Base-by-base conservation (phyloP, 2,888 invertebrate species). In the Folsomia candida region DNA sequence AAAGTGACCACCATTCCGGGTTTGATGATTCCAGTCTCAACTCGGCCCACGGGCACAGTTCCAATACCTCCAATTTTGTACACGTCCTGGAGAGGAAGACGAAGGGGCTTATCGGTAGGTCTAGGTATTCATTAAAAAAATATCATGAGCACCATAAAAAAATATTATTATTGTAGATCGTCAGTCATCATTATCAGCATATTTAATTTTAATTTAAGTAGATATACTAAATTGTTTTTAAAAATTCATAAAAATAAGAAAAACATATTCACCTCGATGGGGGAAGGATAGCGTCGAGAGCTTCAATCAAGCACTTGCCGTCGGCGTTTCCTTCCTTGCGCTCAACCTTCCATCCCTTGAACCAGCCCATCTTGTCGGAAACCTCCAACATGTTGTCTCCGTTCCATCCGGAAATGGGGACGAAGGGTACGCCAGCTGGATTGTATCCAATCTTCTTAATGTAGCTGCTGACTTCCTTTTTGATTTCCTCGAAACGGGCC, bases 41-140 rank as follows among this genome's bases (percentile, higher is more conserved):
- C 98, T 88, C 99, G 90, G 85, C 99, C 98, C 71, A 99, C 98
- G 81, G 99, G 99, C 87, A 99, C 99, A 85, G 99, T 99, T 87
- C 99, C 98, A 85, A 98, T 98, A 91, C 98, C 97, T 82, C 98
- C 99, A 85, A 99, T 98, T 89, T 99, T 99, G 94, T 99, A 99
- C 75, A 99, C 99, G 85, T 99, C 98, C 87, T 98, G 98, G 77
- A 99, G 92, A 82, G 98, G 98, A 84, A 99, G 91, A 88, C 99
- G 93, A 76, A 99, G 92, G 80, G 99, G 88, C 88, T 96, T 97
- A 85, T 98, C 97, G 82, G 95, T 95, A 83, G 98, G 97, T 68
- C 78, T 78, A 28, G n/a, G 71, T n/a, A n/a, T n/a, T n/a, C n/a
- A n/a, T n/a, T n/a, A 64, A 24, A 64, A 25, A 27, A 2, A 57